Base-by-base conservation (phyloP, 2,797 vertebrate species). In the Merluccius polli region DNA sequence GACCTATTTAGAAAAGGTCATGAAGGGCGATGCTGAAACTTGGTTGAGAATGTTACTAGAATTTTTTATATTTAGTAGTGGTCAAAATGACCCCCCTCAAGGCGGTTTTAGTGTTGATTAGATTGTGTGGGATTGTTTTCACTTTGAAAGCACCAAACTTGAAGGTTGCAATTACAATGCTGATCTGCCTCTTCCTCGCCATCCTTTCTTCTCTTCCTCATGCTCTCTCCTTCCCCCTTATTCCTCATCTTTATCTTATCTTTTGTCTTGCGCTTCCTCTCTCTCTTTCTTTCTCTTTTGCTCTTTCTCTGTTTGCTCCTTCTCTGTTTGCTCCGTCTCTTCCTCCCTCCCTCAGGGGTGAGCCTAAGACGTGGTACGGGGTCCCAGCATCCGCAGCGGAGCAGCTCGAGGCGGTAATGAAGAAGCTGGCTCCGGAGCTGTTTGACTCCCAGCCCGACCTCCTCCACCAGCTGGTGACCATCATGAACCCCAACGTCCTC, bases 321-420 rank as follows among this genome's bases (percentile, higher is more conserved):
- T 18, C 38, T 41, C 38, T 41, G 6, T 12, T 12, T 41, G 1
- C 65, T 68, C 24, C 27, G 27, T 68, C 29, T 4, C 29, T 15
- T 15, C 33, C 36, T 1, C 18, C 38, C 70, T 18, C 16, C 16
- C 7, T 21, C 78, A 99, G 98, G 98, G 98, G 98, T 0, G 98
- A 99, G 80, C 97, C 98, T 0, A 99, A 99, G 92, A 99, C 98
- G 0, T 99, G 98, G 98, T 99, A 99, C n/a, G 98, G 98, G 0
- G 97, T 99, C 12, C 98, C 98, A 0, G 97, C 98, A 7, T 96
- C 96, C 16, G 98, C 98, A 0, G 98, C 98, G 1, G 98, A 99
- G 89, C 94, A 98, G 81, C 92, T 99, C 68, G 98, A 99, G 83
- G 94, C 95, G 0, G 98, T 99, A 36, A 99, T 99, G 98, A 97